A percentile compares a stretch with the other conserved stretches of the same genome.
phyloP scores from a whole-genome alignment of 2,888 invertebrate genomes.

The Oligia latruncula region DNA sequence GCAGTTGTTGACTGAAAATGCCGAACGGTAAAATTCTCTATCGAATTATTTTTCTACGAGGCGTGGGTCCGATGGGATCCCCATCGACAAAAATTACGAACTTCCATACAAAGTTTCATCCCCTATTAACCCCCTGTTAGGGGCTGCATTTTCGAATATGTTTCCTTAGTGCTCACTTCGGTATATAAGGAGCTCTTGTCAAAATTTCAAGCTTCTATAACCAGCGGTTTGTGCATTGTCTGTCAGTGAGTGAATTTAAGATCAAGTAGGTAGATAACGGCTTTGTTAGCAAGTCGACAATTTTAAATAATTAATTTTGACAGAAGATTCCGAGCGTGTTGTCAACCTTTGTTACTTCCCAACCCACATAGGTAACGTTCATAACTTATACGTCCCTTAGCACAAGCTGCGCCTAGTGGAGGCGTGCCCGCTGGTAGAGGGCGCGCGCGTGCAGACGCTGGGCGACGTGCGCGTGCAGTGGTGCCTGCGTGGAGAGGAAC shows the following conservation, averaged over 20 bases:
- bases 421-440: constrained; percentile 86
- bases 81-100: background rate
- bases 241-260: background rate
- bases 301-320: background rate
- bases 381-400: constrained; percentile 78
- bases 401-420: constrained; percentile 93
- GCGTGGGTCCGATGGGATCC: background rate
- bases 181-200: background rate
- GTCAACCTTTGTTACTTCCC: background rate
- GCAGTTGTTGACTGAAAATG: background rate
- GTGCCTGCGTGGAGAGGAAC: constrained; percentile 91
- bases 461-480: constrained; percentile 87
- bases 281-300: background rate
- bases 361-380: background rate
- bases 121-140: background rate
- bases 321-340: constrained; percentile 50
- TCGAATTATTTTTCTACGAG: background rate
- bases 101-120: background rate
- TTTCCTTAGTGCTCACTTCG: background rate
- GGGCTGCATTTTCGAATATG: background rate
- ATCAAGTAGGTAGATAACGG: background rate
- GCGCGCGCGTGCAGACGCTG: constrained; percentile 57
- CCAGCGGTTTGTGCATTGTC: background rate
- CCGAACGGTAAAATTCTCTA: too few species aligned
- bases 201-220: background rate